Evolutionary conservation across 2,888 invertebrate genomes (phyloP).

Genomic region (Dryocosmus kuriphilus): DNA sequence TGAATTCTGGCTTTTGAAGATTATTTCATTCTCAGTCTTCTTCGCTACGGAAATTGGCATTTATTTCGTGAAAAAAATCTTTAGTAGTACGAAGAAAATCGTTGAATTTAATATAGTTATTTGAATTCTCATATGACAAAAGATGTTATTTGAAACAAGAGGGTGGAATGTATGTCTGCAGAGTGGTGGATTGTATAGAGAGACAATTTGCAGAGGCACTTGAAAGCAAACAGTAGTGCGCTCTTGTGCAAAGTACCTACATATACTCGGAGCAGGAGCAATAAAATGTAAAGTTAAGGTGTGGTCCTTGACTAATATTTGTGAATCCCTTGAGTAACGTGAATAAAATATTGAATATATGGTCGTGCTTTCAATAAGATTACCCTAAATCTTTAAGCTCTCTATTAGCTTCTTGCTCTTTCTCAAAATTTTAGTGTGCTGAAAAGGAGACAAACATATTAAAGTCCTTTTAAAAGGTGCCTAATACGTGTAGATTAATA

Average conservation of each 20-base stretch:
- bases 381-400: neutral
- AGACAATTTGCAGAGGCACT: neutral
- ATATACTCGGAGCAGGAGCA: neutral
- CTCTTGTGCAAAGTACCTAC: neutral
- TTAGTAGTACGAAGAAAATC: too few relatives aligned
- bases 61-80: neutral
- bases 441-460: neutral
- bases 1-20: neutral
- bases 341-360: slow-evolving; percentile 28
- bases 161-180: neutral
- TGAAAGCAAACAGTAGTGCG: neutral
- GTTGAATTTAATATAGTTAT: neutral
- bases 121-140: neutral
- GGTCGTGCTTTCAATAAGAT: neutral
- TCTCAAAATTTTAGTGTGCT: neutral
- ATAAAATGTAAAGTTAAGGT: slow-evolving; percentile 27
- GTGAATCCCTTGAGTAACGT: slow-evolving; percentile 8
- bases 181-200: neutral
- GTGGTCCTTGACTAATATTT: neutral
- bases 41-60: neutral
- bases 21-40: neutral
- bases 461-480: neutral
- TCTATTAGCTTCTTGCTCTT: neutral
- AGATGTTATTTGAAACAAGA: neutral
- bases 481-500: neutral